Evolutionary conservation across 2,113 vertebrate genomes (phyloP), one percentile per base, ranked within the genome.

Genomic region (Saimiri boliviensis): DNA sequence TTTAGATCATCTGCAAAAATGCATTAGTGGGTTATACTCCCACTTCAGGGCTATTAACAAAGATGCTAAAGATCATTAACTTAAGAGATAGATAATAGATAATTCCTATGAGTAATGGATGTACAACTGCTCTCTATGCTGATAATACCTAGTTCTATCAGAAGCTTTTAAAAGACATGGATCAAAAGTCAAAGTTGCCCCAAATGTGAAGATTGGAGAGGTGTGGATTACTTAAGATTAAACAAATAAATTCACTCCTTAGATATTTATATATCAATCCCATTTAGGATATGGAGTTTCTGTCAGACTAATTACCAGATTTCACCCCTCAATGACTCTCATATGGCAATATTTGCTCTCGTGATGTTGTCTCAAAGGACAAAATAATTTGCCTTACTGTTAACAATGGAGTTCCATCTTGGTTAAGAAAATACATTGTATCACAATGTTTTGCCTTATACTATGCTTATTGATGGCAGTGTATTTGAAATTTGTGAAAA

Each of bases 1-100:
- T 73, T 77, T 74, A 92, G 25, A 47, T 86, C n/a, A 91, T 73
- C 47, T 92, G n/a, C 11, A 77, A 86, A 73, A 93, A 90, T 56
- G 35, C 37, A 42, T 88, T 89, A 88, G 4, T 86, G 63, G 19
- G 8, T 45, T 86, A 58, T 86, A 83, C 40, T 89, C 25, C 47
- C 37, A 83, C 52, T 86, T 70, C 25, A 92, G n/a, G 54, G 10
- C 8, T 35, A 83, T n/a, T 89, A 95, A 73, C 40, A 21, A 80
- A 80, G 47, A 63, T 92, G 23, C 45, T 91, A 73, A 95, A 60
- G 9, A 89, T 81, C 20, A 73, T 89, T 91, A 96, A 8, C 5
- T 86, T 86, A 89, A 63, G 32, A 58, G 35, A 91, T 9, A 91
- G 63, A 14, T 81, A 82, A 91, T 9, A 91, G 63, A 14, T 81